Evolutionary conservation across 2,888 invertebrate genomes (phyloP).

Genomic region (Drosophila vallismaia): DNA sequence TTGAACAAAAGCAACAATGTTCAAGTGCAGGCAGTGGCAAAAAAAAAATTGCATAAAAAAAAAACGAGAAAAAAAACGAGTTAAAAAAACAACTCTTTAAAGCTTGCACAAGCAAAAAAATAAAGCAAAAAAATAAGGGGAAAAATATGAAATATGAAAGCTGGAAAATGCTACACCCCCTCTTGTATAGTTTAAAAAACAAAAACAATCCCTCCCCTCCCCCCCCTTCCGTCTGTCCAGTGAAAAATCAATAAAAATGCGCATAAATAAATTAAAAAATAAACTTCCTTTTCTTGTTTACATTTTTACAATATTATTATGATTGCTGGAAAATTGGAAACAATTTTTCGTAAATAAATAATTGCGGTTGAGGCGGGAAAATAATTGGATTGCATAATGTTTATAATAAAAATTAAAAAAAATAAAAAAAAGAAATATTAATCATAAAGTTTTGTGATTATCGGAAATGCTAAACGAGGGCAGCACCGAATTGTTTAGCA

Average conservation of each 20-base stretch:
- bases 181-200: slow-evolving; percentile 8
- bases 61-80: too few relatives aligned
- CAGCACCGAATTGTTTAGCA: slow-evolving; percentile 60
- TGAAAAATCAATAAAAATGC: slow-evolving; percentile 15
- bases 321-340: slow-evolving; percentile 17
- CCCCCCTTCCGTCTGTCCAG: background rate
- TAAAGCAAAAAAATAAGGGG: slow-evolving; percentile 10
- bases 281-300: slow-evolving; percentile 24
- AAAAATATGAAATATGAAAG: slow-evolving; percentile 36
- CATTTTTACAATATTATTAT: slow-evolving; percentile 44
- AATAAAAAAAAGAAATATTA: background rate
- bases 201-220: slow-evolving; percentile 8
- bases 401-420: background rate
- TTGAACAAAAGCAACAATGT: slow-evolving; percentile 44
- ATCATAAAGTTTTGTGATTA: background rate
- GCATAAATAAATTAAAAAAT: slow-evolving; percentile 29
- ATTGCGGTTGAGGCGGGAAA: slow-evolving; percentile 11
- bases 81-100: slow-evolving; percentile 56
- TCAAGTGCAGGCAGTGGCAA: slow-evolving; percentile 49
- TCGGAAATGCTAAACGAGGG: slow-evolving; percentile 52
- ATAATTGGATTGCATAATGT: slow-evolving; percentile 14
- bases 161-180: slow-evolving; percentile 7
- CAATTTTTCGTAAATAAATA: slow-evolving; percentile 54
- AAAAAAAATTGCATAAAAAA: background rate
- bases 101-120: slow-evolving; percentile 49